Conservation (phyloP, 2,797 vertebrate genomes). For the Lagodon rhomboides region DNA sequence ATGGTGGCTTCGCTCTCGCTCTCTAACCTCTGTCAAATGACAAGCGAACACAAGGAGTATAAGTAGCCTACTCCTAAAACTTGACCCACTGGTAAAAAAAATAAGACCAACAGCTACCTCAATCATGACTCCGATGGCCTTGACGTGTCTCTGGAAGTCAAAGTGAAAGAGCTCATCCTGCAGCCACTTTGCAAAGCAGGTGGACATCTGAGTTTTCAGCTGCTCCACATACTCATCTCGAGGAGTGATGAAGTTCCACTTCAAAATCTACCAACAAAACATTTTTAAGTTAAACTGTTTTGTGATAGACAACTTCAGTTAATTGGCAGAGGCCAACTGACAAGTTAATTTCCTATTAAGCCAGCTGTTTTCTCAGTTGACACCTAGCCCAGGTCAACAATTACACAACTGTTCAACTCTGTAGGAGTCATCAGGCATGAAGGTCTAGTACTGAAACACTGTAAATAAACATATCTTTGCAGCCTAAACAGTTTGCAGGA, state of each 20-base stretch:
- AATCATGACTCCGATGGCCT: slow-evolving; percentile 94
- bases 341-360: too few relatives aligned
- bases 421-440: too few relatives aligned
- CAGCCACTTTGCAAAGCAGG: slow-evolving; percentile 94
- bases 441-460: too few relatives aligned
- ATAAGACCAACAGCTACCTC: slow-evolving; percentile 84
- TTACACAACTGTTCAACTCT: too few relatives aligned
- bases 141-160: slow-evolving; percentile 98
- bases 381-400: too few relatives aligned
- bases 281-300: background rate
- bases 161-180: slow-evolving; percentile 97
- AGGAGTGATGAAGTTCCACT: slow-evolving; percentile 98
- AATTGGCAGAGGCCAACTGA: too few relatives aligned
- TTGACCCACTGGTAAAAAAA: background rate
- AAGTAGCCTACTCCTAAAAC: background rate
- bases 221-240: slow-evolving; percentile 98
- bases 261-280: slow-evolving; percentile 88
- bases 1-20: slow-evolving; percentile 93
- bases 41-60: background rate
- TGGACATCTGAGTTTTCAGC: slow-evolving; percentile 95
- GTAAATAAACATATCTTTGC: too few relatives aligned
- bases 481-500: too few relatives aligned
- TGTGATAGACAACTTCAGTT: too few relatives aligned
- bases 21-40: slow-evolving; percentile 90
- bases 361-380: too few relatives aligned